Conservation (phyloP, 2,888 invertebrate genomes). For the Epinotia brunnichana region DNA sequence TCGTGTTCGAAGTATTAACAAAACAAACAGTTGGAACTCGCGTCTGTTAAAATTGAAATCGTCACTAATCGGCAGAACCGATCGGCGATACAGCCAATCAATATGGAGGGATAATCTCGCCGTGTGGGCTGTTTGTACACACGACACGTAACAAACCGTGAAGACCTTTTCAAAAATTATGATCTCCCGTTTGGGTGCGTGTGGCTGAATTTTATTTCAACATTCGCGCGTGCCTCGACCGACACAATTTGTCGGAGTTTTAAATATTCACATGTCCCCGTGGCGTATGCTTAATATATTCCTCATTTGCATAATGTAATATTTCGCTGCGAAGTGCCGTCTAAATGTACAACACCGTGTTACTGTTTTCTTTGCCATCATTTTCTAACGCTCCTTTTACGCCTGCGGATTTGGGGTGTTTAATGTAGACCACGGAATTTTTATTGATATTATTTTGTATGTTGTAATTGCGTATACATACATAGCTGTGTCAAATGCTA, state of each 20-base stretch:
- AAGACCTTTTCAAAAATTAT: conserved; percentile 70
- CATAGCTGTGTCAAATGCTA: background rate
- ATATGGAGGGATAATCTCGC: conserved; percentile 35
- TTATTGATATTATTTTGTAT: background rate
- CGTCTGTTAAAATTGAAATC: conserved; percentile 29
- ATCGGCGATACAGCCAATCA: conserved; percentile 38
- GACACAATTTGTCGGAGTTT: conserved; percentile 69
- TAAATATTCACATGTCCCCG: conserved; percentile 73
- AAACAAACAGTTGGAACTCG: background rate
- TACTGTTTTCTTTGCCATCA: conserved; percentile 52
- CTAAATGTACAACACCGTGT: conserved; percentile 57
- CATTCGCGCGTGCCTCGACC: conserved; percentile 59
- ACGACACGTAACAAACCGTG: conserved; percentile 64
- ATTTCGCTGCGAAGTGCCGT: conserved; percentile 60
- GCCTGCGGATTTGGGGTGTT: conserved; percentile 25
- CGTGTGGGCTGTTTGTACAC: conserved; percentile 53
- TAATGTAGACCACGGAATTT: conserved; percentile 14
- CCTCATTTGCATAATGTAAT: conserved; percentile 75
- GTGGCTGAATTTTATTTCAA: conserved; percentile 56
- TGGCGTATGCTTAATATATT: conserved; percentile 70
- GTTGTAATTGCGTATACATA: background rate
- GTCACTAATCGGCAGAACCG: conserved; percentile 25
- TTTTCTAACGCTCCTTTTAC: conserved; percentile 42
- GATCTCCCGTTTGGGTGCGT: conserved; percentile 55
- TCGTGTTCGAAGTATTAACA: conserved; percentile 11